A percentile compares a stretch with the other conserved stretches of the same genome.
phyloP scores from a whole-genome alignment of 2,113 vertebrate species.

The Varanus komodoensis region DNA sequence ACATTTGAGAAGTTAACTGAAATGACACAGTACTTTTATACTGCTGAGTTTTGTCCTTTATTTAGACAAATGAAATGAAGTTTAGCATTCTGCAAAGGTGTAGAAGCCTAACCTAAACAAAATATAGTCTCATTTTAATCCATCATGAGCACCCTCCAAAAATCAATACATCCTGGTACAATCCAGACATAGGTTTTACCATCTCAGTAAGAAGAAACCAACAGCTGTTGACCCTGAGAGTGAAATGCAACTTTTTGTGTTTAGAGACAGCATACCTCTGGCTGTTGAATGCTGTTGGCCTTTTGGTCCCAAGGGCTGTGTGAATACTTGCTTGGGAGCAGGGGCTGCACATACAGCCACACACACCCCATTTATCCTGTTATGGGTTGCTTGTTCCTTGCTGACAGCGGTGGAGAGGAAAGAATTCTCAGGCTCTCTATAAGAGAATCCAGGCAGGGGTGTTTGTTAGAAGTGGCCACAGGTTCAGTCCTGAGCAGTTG shows the following conservation, averaged over 20 bases:
- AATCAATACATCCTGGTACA: too few species aligned
- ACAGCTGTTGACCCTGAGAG: background rate
- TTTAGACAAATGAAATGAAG: background rate
- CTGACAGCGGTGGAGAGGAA: too few species aligned
- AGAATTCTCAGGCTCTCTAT: too few species aligned
- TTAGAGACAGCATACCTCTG: background rate
- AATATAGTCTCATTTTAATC: background rate
- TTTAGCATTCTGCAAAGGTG: background rate
- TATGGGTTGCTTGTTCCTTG: too few species aligned
- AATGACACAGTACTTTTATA: background rate
- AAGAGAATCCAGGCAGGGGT: too few species aligned
- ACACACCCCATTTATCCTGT: too few species aligned
- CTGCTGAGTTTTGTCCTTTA: background rate
- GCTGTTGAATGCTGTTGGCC: background rate
- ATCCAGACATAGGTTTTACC: background rate
- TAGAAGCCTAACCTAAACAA: background rate
- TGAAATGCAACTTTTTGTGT: background rate
- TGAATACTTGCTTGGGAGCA: too few species aligned
- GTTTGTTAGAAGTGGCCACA: too few species aligned
- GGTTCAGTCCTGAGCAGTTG: too few species aligned
- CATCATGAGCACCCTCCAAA: background rate
- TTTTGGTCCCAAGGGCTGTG: too few species aligned
- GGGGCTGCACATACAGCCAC: too few species aligned
- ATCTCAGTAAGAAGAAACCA: background rate
- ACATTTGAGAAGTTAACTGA: background rate